A percentile compares a stretch with the other conserved stretches of the same genome.
These are phyloP conservation scores for Cryptoprocta ferox DNA, from an alignment of 2,797 vertebrate genomes.

Conservation along the genomic window DNA sequence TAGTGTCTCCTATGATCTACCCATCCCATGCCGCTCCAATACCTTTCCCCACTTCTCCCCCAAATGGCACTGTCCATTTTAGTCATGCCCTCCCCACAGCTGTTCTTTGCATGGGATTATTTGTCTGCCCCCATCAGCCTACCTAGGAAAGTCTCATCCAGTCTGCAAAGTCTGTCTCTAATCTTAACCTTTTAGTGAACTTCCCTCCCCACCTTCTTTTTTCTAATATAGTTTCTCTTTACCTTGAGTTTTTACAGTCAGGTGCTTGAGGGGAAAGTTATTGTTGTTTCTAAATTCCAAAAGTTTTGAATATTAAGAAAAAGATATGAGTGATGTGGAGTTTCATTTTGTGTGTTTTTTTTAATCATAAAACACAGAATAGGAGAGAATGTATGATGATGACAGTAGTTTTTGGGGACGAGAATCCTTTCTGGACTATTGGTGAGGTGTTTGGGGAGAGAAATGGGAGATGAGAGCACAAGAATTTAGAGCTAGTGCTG, in stretches of 20 bases:
- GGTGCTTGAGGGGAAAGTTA: neutral
- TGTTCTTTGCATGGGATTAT: neutral
- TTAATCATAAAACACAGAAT: neutral
- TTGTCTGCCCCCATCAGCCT: neutral
- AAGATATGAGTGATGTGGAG: neutral
- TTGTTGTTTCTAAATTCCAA: neutral
- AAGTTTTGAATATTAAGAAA: constrained; percentile 24
- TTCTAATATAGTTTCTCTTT: neutral
- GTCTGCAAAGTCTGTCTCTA: neutral
- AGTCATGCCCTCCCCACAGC: neutral
- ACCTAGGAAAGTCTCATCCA: neutral
- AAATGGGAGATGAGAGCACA: neutral
- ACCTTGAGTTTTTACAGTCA: neutral
- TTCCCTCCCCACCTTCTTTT: neutral
- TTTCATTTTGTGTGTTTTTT: neutral
- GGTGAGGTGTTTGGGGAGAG: neutral
- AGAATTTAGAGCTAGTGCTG: neutral
- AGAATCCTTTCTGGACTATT: neutral
- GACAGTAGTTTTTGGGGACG: neutral
- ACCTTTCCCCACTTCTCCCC: too few relatives aligned
- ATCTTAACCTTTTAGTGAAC: neutral
- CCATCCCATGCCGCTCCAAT: neutral
- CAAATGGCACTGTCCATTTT: neutral
- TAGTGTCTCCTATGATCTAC: neutral
- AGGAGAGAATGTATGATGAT: neutral